These are phyloP conservation scores for Apamea monoglypha DNA, from an alignment of 2,888 invertebrate species.

Conservation along the genomic window DNA sequence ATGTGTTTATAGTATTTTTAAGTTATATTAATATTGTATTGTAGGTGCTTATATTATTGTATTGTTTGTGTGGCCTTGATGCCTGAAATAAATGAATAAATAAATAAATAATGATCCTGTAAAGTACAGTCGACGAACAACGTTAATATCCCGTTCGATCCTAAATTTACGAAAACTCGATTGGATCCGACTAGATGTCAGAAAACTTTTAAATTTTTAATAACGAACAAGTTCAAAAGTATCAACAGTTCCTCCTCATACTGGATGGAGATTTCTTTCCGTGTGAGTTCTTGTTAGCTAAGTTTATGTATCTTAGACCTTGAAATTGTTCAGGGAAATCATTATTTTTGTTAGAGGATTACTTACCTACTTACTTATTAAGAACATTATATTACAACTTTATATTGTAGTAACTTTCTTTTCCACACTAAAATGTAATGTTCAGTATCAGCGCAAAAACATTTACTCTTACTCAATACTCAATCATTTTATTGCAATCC, in stretches of 20 bases:
- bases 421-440: not conserved
- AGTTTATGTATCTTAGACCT: not conserved
- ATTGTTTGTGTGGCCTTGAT: too few species aligned
- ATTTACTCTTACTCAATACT: too few species aligned
- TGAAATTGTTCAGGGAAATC: not conserved
- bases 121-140: slow-evolving; percentile 4
- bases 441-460: not conserved
- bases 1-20: too few species aligned
- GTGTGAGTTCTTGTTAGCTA: not conserved
- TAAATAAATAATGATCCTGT: too few species aligned
- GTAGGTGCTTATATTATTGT: too few species aligned
- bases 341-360: not conserved
- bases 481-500: too few species aligned
- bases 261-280: not conserved
- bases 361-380: not conserved
- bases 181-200: slow-evolving; percentile 3
- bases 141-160: slow-evolving; percentile 19
- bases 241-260: not conserved
- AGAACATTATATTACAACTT: too few species aligned
- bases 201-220: slow-evolving; percentile 14
- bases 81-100: too few species aligned
- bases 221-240: slow-evolving; percentile 27
- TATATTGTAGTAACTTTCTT: not conserved
- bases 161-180: slow-evolving; percentile 8
- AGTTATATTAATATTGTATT: too few species aligned